Evolutionary conservation across 2,113 vertebrate genomes (phyloP).

Genomic region (Emydocephalus ijimae): DNA sequence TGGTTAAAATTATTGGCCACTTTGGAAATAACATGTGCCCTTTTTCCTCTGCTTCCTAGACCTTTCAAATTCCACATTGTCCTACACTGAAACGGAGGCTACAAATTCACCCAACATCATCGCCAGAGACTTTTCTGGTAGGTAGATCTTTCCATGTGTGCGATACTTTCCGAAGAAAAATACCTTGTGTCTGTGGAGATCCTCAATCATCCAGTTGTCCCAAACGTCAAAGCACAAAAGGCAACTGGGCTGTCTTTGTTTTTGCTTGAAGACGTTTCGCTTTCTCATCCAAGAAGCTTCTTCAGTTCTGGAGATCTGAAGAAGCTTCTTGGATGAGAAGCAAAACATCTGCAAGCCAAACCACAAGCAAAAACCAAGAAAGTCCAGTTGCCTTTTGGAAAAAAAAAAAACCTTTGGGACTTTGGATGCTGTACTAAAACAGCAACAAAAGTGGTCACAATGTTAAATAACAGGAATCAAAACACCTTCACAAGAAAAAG

Average conservation of each 20-base stretch:
- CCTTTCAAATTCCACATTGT: slow-evolving; percentile 98
- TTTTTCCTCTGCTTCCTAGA: slow-evolving; percentile 65
- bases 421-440: background rate
- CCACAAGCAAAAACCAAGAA: background rate
- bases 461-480: background rate
- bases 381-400: background rate
- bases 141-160: slow-evolving; percentile 49
- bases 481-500: background rate
- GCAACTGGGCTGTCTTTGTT: background rate
- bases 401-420: background rate
- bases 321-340: background rate
- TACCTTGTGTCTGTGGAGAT: background rate
- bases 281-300: too few relatives aligned
- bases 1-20: background rate
- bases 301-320: background rate
- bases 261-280: background rate
- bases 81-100: slow-evolving; percentile 99
- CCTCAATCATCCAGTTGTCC: background rate
- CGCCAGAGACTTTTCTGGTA: slow-evolving; percentile 94
- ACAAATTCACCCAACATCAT: slow-evolving; percentile 86
- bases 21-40: background rate
- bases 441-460: background rate
- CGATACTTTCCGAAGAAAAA: rapidly evolving
- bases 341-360: background rate
- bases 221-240: background rate